Base-by-base conservation (phyloP, 2,888 invertebrate genomes). In the Drosophila sordidula region DNA sequence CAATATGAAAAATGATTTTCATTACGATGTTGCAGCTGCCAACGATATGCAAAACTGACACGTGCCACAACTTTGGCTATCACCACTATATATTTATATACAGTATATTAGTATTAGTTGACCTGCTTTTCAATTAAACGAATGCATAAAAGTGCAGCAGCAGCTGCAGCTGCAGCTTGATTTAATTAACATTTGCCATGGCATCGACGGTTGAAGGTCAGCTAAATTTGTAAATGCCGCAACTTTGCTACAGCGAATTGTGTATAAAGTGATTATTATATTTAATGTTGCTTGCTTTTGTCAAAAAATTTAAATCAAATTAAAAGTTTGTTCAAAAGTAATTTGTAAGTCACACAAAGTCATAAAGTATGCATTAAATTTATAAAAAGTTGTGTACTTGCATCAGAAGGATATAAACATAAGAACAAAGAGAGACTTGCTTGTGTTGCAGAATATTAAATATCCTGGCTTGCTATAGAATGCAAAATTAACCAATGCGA, bases 181-280 rank as follows among this genome's bases (percentile, higher is more conserved):
- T 75, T 75, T 50, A 74, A 75, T 75, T 73, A 78, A 67, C 56
- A 61, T 59, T 77, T 49, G 22, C 32, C 11, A 14, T 26, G 26
- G 26, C 26, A 47, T 9, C 25, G 14, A 1, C 44, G 18, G 4
- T 18, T 54, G n/a, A 77, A 66, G 58, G 58, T 67, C 74, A 50
- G 34, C 47, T n/a, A n/a, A n/a, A 38, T 50, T 49, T 45, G 22
- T 8, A 41, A 54, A 39, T 66, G 66, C 39, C 22, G 61, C 59
- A 73, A 34, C 36, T 74, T 44, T 25, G 25, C 46, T 44, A 47
- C 59, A 55, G 18, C 4, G 41, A 67, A 54, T 39, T 57, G 38
- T 12, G 9, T 6, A 11, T 26, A 52, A 59, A 44, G 12, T 29
- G 11, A 11, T 16, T 49, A 11, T 22, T 12, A 18, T n/a, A n/a